phyloP scores from a whole-genome alignment of 2,888 invertebrate species.

The Harpalus rufipes region DNA sequence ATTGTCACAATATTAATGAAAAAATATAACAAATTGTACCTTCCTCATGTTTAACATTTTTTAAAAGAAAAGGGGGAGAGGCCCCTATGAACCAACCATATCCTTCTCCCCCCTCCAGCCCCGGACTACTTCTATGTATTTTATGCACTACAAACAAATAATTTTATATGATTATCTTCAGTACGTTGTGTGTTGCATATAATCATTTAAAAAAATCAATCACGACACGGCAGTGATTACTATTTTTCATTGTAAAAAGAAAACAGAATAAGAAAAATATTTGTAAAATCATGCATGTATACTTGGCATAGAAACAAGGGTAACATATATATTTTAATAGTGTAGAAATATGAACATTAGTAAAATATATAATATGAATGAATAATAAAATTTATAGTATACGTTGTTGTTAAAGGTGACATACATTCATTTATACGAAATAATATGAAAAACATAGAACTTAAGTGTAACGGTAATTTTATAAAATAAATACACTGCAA shows the following conservation, averaged over 20 bases:
- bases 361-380: constrained; percentile 1
- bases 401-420: constrained; percentile 19
- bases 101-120: no score
- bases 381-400: background rate
- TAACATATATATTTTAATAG: background rate
- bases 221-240: background rate
- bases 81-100: no score
- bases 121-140: background rate
- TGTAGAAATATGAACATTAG: background rate
- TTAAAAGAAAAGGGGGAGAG: no score
- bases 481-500: constrained; percentile 50
- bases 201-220: background rate
- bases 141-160: background rate
- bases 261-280: constrained; percentile 19
- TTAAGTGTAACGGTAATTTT: constrained; percentile 48
- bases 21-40: no score
- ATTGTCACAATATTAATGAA: no score
- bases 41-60: no score
- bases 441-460: constrained; percentile 44
- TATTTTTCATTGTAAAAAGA: constrained; percentile 10
- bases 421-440: constrained; percentile 41
- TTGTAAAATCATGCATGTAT: background rate
- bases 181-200: background rate
- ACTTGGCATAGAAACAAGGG: background rate
- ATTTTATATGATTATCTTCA: constrained; percentile 1